Evolutionary conservation across 2,113 vertebrate species (phyloP).

Genomic region (Alouatta palliata): DNA sequence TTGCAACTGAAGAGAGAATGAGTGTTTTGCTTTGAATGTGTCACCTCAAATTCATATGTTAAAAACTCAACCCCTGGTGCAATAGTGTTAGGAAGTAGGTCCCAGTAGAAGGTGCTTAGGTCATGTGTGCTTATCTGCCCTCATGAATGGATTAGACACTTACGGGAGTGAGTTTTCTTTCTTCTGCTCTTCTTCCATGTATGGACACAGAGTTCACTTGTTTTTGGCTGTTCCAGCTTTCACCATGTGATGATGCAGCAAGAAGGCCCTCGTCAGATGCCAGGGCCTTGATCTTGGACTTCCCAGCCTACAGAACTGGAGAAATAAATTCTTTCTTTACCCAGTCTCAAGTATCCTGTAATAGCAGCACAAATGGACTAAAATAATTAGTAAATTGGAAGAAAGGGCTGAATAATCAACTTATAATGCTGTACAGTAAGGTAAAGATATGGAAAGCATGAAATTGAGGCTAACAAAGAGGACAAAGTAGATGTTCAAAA

Average conservation of each 20-base stretch:
- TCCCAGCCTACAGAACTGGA: neutral
- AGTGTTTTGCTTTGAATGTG: neutral
- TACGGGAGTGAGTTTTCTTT: neutral
- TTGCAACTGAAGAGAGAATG: neutral
- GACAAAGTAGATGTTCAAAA: neutral
- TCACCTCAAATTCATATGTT: neutral
- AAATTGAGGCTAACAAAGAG: neutral
- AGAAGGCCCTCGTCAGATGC: neutral
- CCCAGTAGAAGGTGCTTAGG: too few species aligned
- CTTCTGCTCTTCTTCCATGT: neutral
- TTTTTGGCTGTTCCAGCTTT: neutral
- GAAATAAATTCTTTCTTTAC: neutral
- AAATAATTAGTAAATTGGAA: neutral
- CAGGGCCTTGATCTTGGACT: neutral
- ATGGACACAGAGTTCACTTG: neutral
- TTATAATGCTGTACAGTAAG: neutral
- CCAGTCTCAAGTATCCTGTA: neutral
- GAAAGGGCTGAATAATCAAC: neutral
- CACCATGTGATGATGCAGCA: neutral
- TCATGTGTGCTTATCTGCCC: neutral
- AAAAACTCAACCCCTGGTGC: neutral
- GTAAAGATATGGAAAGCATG: neutral
- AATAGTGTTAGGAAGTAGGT: neutral
- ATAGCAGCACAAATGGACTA: neutral
- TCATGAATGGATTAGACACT: neutral